phyloP scores from a whole-genome alignment of 2,888 invertebrate genomes.

The Schizotus pectinicornis region DNA sequence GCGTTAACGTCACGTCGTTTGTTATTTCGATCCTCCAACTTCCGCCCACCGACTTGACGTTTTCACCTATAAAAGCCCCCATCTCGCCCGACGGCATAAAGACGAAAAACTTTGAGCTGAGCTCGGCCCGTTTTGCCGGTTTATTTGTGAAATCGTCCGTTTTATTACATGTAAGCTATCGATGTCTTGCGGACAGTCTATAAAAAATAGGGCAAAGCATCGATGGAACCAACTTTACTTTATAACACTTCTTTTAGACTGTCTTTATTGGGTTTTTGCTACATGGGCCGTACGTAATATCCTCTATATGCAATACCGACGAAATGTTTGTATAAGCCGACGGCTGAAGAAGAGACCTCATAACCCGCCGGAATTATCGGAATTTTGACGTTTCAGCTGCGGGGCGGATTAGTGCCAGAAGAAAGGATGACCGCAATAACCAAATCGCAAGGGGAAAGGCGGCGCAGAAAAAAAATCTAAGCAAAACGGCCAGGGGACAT shows the following conservation, averaged over 20 bases:
- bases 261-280: slow-evolving; percentile 32
- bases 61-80: too few relatives aligned
- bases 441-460: too few relatives aligned
- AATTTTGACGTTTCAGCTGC: neutral
- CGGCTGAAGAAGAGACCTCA: neutral
- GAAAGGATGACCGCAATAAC: too few relatives aligned
- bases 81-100: too few relatives aligned
- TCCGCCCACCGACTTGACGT: too few relatives aligned
- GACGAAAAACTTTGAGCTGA: too few relatives aligned
- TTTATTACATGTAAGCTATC: slow-evolving; percentile 22
- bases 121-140: slow-evolving; percentile 15
- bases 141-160: slow-evolving; percentile 22
- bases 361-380: slow-evolving; percentile 6
- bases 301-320: slow-evolving; percentile 12
- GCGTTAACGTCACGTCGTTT: too few relatives aligned
- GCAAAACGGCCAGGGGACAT: too few relatives aligned
- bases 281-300: slow-evolving; percentile 29
- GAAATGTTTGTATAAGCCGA: slow-evolving; percentile 14
- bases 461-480: too few relatives aligned
- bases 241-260: slow-evolving; percentile 20
- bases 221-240: slow-evolving; percentile 16
- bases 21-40: too few relatives aligned
- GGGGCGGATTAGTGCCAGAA: too few relatives aligned
- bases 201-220: slow-evolving; percentile 19
- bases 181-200: slow-evolving; percentile 24